Base-by-base conservation (phyloP, 2,113 vertebrate genomes). In the Oxygymnocypris stewartii region DNA sequence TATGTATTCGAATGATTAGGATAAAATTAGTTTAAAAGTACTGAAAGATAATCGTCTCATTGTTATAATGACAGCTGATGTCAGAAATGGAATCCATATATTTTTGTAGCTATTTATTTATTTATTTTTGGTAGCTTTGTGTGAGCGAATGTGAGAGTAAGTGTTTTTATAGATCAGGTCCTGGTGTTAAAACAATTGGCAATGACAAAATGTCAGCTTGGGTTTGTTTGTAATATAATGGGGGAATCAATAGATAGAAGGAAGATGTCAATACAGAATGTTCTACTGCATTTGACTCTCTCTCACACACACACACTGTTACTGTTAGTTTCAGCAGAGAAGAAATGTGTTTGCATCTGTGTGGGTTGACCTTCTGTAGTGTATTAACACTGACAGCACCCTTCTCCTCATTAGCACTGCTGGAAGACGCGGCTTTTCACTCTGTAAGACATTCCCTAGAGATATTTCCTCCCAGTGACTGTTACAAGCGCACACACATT, bases 141-240 rank as follows among this genome's bases (percentile, higher is more conserved):
- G 54, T 51, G 83, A 84, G 86, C 77, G 65, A 63, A 42, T 81
- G 42, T 81, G 49, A 44, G 75, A 88, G 91, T 37, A 40, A 54
- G 54, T 82, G 69, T 80, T 37, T 63, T 61, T 47, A 71, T 18
- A 71, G 82, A 71, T 69, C 28, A 14, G n/a, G 91, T 94, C 89
- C 91, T 92, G 92, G 93, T 94, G 94, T 95, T 95, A 95, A 94
- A 92, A 94, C 94, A 94, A 95, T 95, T 95, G 94, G 90, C 92
- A 95, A 95, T 94, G 95, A 95, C 94, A 96, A 96, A 95, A 95
- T 95, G 93, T 96, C 95, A 95, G 94, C 94, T 94, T 95, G 94
- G 92, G 94, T 94, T 96, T 95, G 94, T 95, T 96, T 94, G 94
- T 92, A 94, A 93, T 93, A 93, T 96, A 96, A 95, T 95, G 92